A percentile compares a stretch with the other conserved stretches of the same genome.
phyloP scores from a whole-genome alignment of 2,888 invertebrate species.

The Zelleria hepariella region DNA sequence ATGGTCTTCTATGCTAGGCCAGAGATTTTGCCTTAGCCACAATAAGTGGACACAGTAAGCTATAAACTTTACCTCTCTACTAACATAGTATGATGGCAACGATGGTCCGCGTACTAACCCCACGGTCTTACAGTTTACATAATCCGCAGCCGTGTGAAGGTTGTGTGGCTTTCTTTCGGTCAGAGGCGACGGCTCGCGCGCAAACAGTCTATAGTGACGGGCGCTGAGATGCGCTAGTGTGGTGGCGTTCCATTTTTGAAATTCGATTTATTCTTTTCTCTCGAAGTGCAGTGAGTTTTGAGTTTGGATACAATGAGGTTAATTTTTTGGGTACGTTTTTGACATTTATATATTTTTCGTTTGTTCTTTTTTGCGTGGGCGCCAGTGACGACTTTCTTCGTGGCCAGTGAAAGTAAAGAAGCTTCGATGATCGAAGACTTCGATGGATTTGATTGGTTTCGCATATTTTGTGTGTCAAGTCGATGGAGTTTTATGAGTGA shows the following conservation, averaged over 20 bases:
- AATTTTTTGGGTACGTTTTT: slow-evolving; percentile 56
- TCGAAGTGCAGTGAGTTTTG: slow-evolving; percentile 41
- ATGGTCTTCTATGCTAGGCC: too few relatives aligned
- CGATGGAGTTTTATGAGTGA: slow-evolving; percentile 2
- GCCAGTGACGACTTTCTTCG: slow-evolving; percentile 40
- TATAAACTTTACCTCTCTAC: too few relatives aligned
- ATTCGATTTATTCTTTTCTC: slow-evolving; percentile 31
- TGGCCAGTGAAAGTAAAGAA: slow-evolving; percentile 39
- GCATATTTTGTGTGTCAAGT: slow-evolving; percentile 7
- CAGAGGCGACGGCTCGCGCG: slow-evolving; percentile 40
- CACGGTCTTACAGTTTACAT: neutral
- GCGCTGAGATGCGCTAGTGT: slow-evolving; percentile 61
- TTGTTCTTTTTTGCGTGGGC: neutral
- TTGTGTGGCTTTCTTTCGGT: slow-evolving; percentile 49
- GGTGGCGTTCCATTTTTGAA: slow-evolving; percentile 35
- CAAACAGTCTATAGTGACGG: slow-evolving; percentile 48
- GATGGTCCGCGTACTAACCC: neutral
- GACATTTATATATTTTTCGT: neutral
- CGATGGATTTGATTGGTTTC: slow-evolving; percentile 16
- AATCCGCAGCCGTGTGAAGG: slow-evolving; percentile 45
- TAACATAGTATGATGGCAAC: neutral
- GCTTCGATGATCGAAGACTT: slow-evolving; percentile 32
- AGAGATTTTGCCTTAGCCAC: too few relatives aligned
- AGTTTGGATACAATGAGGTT: slow-evolving; percentile 62
- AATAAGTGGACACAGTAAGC: too few relatives aligned